A percentile compares a stretch with the other conserved stretches of the same genome.
Conservation (phyloP, 1,140 invertebrate species). For the Thereuonema tuberculata region DNA sequence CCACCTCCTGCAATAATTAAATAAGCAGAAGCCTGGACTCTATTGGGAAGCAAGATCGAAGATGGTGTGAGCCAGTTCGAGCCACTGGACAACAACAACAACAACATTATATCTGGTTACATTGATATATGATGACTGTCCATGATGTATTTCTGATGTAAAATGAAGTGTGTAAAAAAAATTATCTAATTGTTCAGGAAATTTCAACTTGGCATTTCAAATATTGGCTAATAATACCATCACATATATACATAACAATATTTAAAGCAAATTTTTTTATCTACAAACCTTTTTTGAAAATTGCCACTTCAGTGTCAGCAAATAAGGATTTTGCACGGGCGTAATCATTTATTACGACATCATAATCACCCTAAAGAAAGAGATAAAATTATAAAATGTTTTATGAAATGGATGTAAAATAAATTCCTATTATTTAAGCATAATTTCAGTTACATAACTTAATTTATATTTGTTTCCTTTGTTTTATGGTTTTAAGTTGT, state of each 20-base stretch:
- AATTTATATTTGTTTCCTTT: background rate
- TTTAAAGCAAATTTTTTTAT: conserved; percentile 19
- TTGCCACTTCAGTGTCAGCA: conserved; percentile 75
- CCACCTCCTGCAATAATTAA: too few species aligned
- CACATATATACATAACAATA: background rate
- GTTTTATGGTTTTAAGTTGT: too few species aligned
- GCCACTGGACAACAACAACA: background rate
- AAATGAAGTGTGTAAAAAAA: background rate
- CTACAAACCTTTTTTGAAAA: conserved; percentile 45
- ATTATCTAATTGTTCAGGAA: conserved; percentile 1
- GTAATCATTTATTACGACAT: conserved; percentile 96
- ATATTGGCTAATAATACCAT: background rate
- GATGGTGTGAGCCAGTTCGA: too few species aligned
- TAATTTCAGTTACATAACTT: background rate
- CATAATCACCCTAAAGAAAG: conserved; percentile 66
- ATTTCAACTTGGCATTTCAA: background rate
- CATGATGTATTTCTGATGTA: background rate
- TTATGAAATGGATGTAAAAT: conserved; percentile 5
- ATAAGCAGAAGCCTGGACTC: too few species aligned
- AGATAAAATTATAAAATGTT: too few species aligned
- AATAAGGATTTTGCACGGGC: conserved; percentile 90
- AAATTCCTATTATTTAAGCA: conserved; percentile 9
- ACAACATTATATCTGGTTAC: background rate
- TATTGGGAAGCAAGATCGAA: too few species aligned
- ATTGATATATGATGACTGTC: background rate